Base-by-base conservation (phyloP, 2,113 vertebrate species). In the Oncorhynchus gorbuscha region DNA sequence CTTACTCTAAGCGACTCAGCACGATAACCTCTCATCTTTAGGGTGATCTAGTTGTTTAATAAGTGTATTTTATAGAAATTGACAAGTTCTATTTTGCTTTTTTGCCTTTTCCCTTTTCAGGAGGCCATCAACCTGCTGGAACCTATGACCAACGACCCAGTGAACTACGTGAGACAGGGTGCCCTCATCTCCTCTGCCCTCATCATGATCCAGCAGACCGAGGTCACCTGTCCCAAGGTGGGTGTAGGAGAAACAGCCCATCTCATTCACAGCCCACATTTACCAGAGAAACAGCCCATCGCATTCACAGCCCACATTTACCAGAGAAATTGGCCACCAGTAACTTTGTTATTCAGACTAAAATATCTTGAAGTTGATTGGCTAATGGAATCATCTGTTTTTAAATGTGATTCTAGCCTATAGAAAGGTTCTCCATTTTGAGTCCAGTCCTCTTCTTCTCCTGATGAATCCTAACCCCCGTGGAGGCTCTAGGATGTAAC, bases 91-190 rank as follows among this genome's bases (percentile, higher is more conserved):
- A 9, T 62, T 8, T 62, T 22, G 9, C n/a, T 62, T 62, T 5
- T n/a, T n/a, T n/a, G n/a, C n/a, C n/a, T n/a, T n/a, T 67, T 76
- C 26, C 68, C 7, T 6, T 74, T 79, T 86, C 88, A 99, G 97
- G 98, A 99, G 93, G 97, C 97, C 61, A 99, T 99, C 90, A 98
- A 99, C 92, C 95, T 99, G 83, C 88, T 99, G 77, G 97, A 99
- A 85, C 97, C 97, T 24, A 99, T 99, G 98, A 99, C 97, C 84
- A 99, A 99, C 1, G 98, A 99, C 86, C 98, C 97, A 0, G 97
- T 99, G 76, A 99, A 99, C 91, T 99, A 99, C 0, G 97, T 99
- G 74, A 94, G 97, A 84, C 98, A 99, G 81, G 98, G 98, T 8
- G 97, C 98, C 24, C 95, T 99, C 73, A 99, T 99, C 79, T 94